phyloP scores from a whole-genome alignment of 2,888 invertebrate species.

The Chrysolina americana region DNA sequence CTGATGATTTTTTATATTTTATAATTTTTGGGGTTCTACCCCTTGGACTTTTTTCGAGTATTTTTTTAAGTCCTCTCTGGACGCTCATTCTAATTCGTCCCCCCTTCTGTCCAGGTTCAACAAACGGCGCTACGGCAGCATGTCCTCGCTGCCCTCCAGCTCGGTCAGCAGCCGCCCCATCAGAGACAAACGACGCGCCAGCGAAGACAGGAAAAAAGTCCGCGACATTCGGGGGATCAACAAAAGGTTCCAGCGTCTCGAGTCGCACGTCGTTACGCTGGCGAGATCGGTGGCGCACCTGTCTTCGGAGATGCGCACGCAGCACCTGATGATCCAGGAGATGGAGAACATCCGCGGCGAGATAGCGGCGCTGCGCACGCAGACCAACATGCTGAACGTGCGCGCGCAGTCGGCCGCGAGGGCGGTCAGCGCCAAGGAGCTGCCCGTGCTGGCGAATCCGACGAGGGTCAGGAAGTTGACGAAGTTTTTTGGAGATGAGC shows the following conservation, averaged over 20 bases:
- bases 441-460: conserved; percentile 86
- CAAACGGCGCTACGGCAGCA: conserved; percentile 80
- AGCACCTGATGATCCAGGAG: conserved; percentile 91
- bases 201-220: conserved; percentile 81
- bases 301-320: conserved; percentile 92
- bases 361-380: conserved; percentile 82
- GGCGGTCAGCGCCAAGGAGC: conserved; percentile 72
- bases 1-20: too few relatives aligned
- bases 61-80: not conserved
- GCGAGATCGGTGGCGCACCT: conserved; percentile 92
- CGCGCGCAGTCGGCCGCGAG: conserved; percentile 80
- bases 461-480: conserved; percentile 89
- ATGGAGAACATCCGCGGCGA: conserved; percentile 90
- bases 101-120: conserved; percentile 26
- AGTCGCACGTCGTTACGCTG: conserved; percentile 92
- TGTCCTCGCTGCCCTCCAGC: conserved; percentile 87
- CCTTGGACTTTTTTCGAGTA: too few relatives aligned
- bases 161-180: conserved; percentile 86
- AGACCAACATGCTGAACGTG: conserved; percentile 74
- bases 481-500: conserved; percentile 95
- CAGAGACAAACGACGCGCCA: conserved; percentile 78
- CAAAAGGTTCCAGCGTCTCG: conserved; percentile 89
- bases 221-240: conserved; percentile 83
- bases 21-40: too few relatives aligned
- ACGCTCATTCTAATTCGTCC: not conserved